These are phyloP conservation scores for Paramormyrops hopkinsi DNA, from an alignment of 2,797 vertebrate genomes.

Conservation along the genomic window DNA sequence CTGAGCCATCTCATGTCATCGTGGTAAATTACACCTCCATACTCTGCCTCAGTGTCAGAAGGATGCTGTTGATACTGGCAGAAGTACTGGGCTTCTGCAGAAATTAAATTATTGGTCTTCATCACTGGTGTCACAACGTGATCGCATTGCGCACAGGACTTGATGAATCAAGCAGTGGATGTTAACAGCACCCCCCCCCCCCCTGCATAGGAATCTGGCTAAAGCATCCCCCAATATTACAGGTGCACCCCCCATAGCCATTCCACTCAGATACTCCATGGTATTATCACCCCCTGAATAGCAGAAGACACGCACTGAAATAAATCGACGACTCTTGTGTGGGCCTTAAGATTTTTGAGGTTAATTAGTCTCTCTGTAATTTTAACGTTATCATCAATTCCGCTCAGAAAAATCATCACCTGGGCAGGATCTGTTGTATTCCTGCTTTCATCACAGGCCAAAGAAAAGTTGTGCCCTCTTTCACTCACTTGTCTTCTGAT, in stretches of 20 bases:
- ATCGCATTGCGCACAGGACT: neutral
- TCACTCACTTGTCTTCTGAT: neutral
- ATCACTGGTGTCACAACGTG: neutral
- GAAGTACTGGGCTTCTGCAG: constrained; percentile 13
- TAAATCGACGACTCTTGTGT: neutral
- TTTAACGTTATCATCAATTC: neutral
- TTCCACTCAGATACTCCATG: neutral
- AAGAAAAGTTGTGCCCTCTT: neutral
- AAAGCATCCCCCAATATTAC: neutral
- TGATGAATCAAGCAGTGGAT: neutral
- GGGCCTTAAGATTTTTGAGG: neutral
- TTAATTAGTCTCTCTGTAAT: neutral
- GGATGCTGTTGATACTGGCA: constrained; percentile 19
- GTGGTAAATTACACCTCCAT: neutral
- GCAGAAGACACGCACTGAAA: neutral
- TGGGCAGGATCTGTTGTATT: neutral
- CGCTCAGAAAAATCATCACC: neutral
- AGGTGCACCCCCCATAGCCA: neutral
- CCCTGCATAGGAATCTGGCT: neutral
- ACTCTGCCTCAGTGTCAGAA: constrained; percentile 2
- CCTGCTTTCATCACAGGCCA: neutral
- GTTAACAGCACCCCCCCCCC: neutral
- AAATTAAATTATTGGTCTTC: neutral
- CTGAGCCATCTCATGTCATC: neutral
- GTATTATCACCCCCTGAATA: neutral